Percentiles rank a stretch among this genome's conserved stretches.
Conservation (phyloP, 2,888 invertebrate genomes). For the Schizaphis graminum region DNA sequence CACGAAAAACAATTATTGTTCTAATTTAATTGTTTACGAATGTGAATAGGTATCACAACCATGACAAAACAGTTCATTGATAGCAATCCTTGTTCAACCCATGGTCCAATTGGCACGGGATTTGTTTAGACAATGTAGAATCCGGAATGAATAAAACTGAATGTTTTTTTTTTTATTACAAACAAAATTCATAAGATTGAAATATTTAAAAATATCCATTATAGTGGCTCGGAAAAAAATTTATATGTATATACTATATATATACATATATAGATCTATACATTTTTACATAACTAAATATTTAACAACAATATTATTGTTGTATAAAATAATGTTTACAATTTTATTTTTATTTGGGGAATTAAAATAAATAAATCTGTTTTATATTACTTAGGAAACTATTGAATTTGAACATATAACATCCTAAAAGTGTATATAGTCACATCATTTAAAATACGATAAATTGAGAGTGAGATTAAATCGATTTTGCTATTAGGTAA, state of each 20-base stretch:
- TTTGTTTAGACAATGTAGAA: not conserved
- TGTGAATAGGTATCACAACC: not conserved
- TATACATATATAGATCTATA: not conserved
- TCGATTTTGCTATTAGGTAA: not conserved
- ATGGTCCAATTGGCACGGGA: not conserved
- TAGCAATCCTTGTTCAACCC: not conserved
- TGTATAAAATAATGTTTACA: not conserved
- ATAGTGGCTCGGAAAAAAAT: not conserved
- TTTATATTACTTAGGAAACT: not conserved
- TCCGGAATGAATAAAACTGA: not conserved
- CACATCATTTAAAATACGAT: not conserved
- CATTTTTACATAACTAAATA: not conserved
- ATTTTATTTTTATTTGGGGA: not conserved
- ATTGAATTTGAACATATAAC: not conserved
- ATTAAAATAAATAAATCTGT: not conserved
- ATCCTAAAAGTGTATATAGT: not conserved
- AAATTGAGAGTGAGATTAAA: not conserved
- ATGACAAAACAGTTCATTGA: constrained; percentile 1
- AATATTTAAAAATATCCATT: not conserved
- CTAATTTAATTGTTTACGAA: not conserved
- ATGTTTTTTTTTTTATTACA: not conserved
- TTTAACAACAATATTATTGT: not conserved
- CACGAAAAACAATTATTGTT: not conserved
- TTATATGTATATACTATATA: no score
- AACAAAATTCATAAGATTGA: not conserved